phyloP scores from a whole-genome alignment of 2,113 vertebrate genomes.

The Phrynocephalus versicolor region DNA sequence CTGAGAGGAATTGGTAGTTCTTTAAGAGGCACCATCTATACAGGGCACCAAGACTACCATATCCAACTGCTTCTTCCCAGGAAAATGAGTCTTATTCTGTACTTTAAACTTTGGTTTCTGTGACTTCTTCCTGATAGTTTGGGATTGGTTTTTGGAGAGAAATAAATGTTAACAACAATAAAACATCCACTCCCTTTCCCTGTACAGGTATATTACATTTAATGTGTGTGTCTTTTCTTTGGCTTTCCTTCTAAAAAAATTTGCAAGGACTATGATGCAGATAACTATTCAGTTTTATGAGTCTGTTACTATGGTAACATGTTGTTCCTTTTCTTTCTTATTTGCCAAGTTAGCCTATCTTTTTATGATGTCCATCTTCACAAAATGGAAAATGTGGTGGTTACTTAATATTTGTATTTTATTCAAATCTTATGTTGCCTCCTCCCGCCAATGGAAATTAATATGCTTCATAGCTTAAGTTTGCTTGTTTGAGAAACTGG shows the following conservation, averaged over 20 bases:
- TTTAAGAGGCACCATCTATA: too few relatives aligned
- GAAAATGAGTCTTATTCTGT: neutral
- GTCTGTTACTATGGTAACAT: constrained; percentile 47
- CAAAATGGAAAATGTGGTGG: constrained; percentile 34
- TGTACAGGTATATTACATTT: neutral
- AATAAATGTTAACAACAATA: neutral
- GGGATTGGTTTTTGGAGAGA: neutral
- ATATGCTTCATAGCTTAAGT: constrained; percentile 47
- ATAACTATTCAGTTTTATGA: constrained; percentile 42
- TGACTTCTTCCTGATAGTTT: neutral
- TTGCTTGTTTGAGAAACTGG: constrained; percentile 20
- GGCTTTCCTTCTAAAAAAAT: neutral
- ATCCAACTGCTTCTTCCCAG: neutral
- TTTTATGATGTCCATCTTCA: constrained; percentile 46
- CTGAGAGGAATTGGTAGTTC: too few relatives aligned
- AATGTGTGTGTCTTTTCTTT: neutral
- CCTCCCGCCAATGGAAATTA: neutral
- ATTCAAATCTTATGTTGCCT: neutral
- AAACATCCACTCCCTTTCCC: neutral
- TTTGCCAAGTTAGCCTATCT: constrained; percentile 9
- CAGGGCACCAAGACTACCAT: too few relatives aligned
- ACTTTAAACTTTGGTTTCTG: neutral
- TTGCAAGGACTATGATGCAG: constrained; percentile 31
- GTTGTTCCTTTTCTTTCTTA: constrained; percentile 51
- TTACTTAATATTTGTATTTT: constrained; percentile 34